Evolutionary conservation across 2,888 invertebrate genomes (phyloP).

Genomic region (Troides aeacus): DNA sequence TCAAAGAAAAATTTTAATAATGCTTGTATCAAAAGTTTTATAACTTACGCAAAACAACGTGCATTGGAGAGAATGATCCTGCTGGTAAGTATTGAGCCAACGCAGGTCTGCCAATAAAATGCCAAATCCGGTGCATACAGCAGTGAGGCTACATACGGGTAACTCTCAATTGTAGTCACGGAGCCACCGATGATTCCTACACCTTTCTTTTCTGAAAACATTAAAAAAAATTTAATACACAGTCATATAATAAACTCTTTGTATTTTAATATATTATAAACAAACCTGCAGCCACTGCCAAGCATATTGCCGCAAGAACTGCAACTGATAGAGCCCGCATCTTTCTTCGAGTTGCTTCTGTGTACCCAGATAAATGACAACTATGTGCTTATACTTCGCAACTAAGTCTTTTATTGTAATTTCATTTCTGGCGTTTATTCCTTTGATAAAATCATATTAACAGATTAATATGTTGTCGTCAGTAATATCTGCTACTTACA

Average conservation of each 20-base stretch:
- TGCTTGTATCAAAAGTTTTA: too few relatives aligned
- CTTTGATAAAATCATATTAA: too few relatives aligned
- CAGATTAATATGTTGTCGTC: too few relatives aligned
- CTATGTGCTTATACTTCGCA: too few relatives aligned
- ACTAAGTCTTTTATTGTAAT: too few relatives aligned
- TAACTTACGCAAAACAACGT: constrained; percentile 23
- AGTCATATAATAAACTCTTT: not conserved
- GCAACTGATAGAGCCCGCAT: not conserved
- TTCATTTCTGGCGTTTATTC: too few relatives aligned
- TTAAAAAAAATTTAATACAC: not conserved
- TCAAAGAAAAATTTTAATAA: too few relatives aligned
- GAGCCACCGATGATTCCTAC: not conserved
- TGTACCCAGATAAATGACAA: too few relatives aligned
- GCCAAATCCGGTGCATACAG: not conserved
- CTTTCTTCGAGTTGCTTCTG: not conserved
- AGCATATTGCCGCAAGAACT: not conserved
- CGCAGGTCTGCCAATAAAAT: not conserved
- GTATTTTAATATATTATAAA: not conserved
- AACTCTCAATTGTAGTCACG: not conserved
- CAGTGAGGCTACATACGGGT: not conserved
- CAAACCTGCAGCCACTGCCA: not conserved
- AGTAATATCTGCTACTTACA: too few relatives aligned
- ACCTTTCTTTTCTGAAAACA: not conserved
- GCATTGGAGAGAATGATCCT: not conserved
- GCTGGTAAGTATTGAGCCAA: not conserved